Evolutionary conservation across 1,140 invertebrate species (phyloP).

Genomic region (Lethocerus indicus): DNA sequence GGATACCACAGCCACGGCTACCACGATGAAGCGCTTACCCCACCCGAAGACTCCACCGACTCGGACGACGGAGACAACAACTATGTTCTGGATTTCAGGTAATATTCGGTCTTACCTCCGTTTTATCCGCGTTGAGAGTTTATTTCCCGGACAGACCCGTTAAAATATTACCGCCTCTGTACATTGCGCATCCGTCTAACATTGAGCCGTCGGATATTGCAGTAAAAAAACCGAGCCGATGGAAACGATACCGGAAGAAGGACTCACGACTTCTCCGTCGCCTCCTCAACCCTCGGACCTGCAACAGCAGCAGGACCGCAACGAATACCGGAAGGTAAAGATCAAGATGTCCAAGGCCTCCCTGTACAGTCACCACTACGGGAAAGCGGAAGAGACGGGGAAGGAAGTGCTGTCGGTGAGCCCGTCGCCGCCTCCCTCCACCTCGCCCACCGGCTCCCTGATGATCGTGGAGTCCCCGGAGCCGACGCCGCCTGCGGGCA

Average conservation of each 20-base stretch:
- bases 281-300: constrained; percentile 6
- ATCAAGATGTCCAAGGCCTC: constrained; percentile 82
- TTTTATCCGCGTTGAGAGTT: too few species aligned
- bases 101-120: too few species aligned
- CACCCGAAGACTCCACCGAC: constrained; percentile 77
- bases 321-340: constrained; percentile 84
- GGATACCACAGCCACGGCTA: constrained; percentile 85
- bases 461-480: constrained; percentile 30
- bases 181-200: too few species aligned
- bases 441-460: too few species aligned
- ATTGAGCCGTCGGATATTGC: too few species aligned
- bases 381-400: constrained; percentile 26
- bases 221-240: constrained; percentile 12
- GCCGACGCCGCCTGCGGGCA: constrained; percentile 20
- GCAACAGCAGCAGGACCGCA: constrained; percentile 29
- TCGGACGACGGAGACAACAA: constrained; percentile 78
- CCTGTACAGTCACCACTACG: constrained; percentile 58
- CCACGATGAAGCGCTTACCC: constrained; percentile 72
- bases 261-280: constrained; percentile 1
- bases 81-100: constrained; percentile 76
- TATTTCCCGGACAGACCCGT: too few species aligned
- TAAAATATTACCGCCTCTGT: too few species aligned
- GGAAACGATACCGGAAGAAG: constrained; percentile 13
- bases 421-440: too few species aligned
- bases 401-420: too few species aligned